Evolutionary conservation across 2,888 invertebrate species (phyloP).

Genomic region (Sialis lutaria): DNA sequence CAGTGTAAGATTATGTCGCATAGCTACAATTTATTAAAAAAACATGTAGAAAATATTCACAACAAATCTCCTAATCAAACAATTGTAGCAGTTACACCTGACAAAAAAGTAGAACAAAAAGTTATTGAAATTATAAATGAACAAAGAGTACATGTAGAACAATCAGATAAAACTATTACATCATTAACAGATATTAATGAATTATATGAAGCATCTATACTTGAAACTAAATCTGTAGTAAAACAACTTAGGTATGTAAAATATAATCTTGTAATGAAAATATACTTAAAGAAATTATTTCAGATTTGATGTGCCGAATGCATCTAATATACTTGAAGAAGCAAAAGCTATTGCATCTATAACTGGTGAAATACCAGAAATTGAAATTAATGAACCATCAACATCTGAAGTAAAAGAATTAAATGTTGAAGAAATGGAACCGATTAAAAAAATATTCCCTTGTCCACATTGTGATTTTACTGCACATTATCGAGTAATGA

Average conservation of each 20-base stretch:
- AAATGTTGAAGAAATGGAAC: no score
- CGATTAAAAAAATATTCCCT: no score
- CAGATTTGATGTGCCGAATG: no score
- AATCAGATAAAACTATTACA: background rate
- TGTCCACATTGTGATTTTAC: no score
- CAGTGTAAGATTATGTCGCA: slow-evolving; percentile 38
- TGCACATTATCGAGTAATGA: no score
- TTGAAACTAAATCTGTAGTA: no score
- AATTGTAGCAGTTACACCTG: slow-evolving; percentile 23
- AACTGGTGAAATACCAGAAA: no score
- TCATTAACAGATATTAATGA: slow-evolving; percentile 1
- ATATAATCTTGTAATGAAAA: slow-evolving; percentile 18
- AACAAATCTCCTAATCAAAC: slow-evolving; percentile 20
- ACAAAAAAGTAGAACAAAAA: slow-evolving; percentile 34
- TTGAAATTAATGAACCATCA: no score
- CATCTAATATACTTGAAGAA: no score
- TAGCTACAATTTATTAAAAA: slow-evolving; percentile 31
- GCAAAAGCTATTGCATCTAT: no score
- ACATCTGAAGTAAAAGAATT: no score
- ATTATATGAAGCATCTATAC: no score
- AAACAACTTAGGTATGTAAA: slow-evolving; percentile 9
- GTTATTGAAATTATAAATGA: slow-evolving; percentile 24
- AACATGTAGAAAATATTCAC: slow-evolving; percentile 35
- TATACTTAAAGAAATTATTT: slow-evolving; percentile 7
- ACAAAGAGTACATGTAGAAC: slow-evolving; percentile 17